These are phyloP conservation scores for Rhynchomys soricoides DNA, from an alignment of 2,113 vertebrate genomes.

Conservation along the genomic window DNA sequence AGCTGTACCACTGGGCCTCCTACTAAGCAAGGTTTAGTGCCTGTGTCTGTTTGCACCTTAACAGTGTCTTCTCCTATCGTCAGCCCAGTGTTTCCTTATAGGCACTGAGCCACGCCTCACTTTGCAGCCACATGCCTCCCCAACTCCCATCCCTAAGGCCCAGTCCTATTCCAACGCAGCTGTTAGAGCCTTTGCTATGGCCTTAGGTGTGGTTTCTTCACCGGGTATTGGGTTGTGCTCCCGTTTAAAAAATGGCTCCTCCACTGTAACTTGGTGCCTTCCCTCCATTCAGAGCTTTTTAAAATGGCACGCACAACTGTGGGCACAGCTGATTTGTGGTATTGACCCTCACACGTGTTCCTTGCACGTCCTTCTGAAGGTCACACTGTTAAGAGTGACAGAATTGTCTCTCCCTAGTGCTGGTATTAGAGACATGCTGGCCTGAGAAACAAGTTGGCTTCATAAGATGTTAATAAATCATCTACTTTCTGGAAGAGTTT, in stretches of 20 bases:
- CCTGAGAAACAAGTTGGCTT: background rate
- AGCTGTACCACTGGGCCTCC: background rate
- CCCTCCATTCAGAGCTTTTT: background rate
- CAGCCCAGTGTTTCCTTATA: background rate
- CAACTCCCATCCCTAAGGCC: background rate
- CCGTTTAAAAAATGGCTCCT: background rate
- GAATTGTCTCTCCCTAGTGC: background rate
- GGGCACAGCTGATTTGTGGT: background rate
- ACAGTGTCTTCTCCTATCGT: background rate
- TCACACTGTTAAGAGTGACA: too few species aligned
- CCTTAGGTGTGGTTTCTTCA: background rate
- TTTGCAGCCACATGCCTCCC: background rate
- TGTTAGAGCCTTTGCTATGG: background rate
- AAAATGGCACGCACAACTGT: background rate
- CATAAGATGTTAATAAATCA: background rate
- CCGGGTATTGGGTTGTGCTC: background rate
- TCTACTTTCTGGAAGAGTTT: background rate
- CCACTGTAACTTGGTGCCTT: background rate
- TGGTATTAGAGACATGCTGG: background rate
- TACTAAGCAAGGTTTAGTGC: background rate
- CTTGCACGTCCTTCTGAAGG: background rate
- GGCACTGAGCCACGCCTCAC: background rate
- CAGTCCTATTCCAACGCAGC: background rate
- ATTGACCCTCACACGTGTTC: background rate
- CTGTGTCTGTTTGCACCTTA: background rate